Base-by-base conservation (phyloP, 2,113 vertebrate species). In the Lasiurus borealis region DNA sequence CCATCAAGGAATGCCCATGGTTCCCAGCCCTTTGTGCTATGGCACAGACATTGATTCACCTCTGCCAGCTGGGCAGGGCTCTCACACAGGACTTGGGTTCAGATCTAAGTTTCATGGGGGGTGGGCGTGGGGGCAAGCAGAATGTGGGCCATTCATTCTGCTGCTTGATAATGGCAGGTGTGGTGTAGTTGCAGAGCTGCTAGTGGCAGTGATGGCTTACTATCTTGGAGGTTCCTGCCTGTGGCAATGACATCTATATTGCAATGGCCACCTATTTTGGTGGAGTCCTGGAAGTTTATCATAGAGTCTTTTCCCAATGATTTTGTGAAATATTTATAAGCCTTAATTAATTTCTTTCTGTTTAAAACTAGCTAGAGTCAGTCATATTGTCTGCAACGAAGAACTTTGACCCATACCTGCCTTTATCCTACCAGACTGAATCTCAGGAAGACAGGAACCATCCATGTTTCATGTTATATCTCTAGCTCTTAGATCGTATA, bases 261-360 rank as follows among this genome's bases (percentile, higher is more conserved):
- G 77, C 82, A 44, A 50, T 64, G 88, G 80, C 62, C 72, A 69
- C 27, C 73, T 95, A n/a, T 83, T 90, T 80, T 92, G 71, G 36
- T 76, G 69, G 73, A 52, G 31, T 66, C 25, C 62, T 92, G 48
- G 90, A 94, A 75, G 52, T 68, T 66, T 52, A 72, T 36, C 71
- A 71, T 15, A 15, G 6, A 77, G 52, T 73, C 19, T 88, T 18
- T 90, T 92, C 86, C 48, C 91, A 90, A 0, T 46, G 64, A 84
- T 90, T 84, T 93, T 75, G 57, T 85, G 71, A 88, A 84, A 87
- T 84, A 59, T 80, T 95, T 96, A 92, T 88, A 94, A 94, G 68
- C 29, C 69, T 71, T 90, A 72, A 88, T 81, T 36, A 92, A 77
- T 57, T 31, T 52, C 54, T 84, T 69, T 92, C 62, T 10, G 19